Percentiles rank a stretch among this genome's conserved stretches.
phyloP scores from a whole-genome alignment of 2,888 invertebrate genomes.

The Aporophyla lueneburgensis region DNA sequence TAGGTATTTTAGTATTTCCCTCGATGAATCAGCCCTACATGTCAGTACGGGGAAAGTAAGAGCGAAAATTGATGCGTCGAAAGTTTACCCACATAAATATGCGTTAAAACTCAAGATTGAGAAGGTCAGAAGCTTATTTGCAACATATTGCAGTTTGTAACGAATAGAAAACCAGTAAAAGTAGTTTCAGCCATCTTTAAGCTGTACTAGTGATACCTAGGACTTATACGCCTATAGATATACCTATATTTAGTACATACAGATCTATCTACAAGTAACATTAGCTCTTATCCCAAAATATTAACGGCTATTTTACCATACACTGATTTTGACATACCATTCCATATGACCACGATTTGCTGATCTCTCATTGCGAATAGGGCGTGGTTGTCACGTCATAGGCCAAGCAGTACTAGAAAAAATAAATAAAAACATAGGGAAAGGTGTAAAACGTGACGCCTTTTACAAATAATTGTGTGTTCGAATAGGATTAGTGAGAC shows the following conservation, averaged over 20 bases:
- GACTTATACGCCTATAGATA: constrained; percentile 15
- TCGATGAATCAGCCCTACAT: fast-evolving
- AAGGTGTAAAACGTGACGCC: constrained; percentile 77
- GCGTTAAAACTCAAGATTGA: neutral
- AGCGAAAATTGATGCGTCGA: neutral
- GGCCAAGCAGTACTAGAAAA: constrained; percentile 52
- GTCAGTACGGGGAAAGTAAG: neutral
- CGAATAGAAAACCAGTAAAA: constrained; percentile 18
- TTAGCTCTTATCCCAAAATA: constrained; percentile 64
- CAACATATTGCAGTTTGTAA: neutral
- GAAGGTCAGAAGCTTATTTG: constrained; percentile 6
- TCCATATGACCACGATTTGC: constrained; percentile 37
- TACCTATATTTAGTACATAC: constrained; percentile 22
- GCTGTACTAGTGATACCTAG: constrained; percentile 23
- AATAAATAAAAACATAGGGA: constrained; percentile 40
- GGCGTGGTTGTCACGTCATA: constrained; percentile 70
- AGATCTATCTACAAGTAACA: constrained; percentile 55
- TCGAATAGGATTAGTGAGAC: constrained; percentile 77
- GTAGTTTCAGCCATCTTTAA: constrained; percentile 55
- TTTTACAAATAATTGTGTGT: constrained; percentile 78
- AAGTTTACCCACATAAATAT: neutral
- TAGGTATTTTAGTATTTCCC: constrained; percentile 9
- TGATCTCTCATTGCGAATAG: constrained; percentile 58
- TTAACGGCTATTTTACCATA: constrained; percentile 63
- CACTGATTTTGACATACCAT: constrained; percentile 52